Percentiles rank a stretch among this genome's conserved stretches.
These are phyloP conservation scores for Watsonalla cultraria DNA, from an alignment of 2,888 invertebrate genomes.

Conservation along the genomic window DNA sequence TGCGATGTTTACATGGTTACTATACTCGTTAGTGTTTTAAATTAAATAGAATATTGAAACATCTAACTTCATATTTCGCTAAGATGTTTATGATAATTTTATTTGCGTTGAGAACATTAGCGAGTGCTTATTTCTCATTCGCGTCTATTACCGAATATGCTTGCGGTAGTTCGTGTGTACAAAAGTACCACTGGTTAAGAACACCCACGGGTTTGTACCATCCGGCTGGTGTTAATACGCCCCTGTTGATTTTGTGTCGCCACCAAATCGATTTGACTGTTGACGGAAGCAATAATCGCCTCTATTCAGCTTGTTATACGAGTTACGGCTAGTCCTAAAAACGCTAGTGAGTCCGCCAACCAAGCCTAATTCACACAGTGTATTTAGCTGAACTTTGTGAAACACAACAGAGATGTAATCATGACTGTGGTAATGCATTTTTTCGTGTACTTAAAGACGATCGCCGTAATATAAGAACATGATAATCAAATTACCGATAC, in stretches of 20 bases:
- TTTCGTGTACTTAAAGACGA: conserved; percentile 65
- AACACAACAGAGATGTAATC: conserved; percentile 69
- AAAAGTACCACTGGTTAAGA: conserved; percentile 62
- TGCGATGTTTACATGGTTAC: background rate
- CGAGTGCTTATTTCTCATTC: conserved; percentile 33
- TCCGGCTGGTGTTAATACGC: conserved; percentile 69
- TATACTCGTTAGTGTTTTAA: conserved; percentile 4
- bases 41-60: conserved; percentile 3
- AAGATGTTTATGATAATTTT: conserved; percentile 11
- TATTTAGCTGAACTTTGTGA: conserved; percentile 74
- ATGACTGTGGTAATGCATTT: conserved; percentile 70
- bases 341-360: conserved; percentile 34
- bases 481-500: conserved; percentile 71
- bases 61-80: background rate
- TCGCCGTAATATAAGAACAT: conserved; percentile 40
- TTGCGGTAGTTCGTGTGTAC: conserved; percentile 54
- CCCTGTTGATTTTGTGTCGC: conserved; percentile 65
- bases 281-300: conserved; percentile 41
- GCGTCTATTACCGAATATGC: conserved; percentile 52
- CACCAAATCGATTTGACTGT: conserved; percentile 40
- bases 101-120: conserved; percentile 17
- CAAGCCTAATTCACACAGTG: conserved; percentile 68
- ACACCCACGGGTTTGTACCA: conserved; percentile 70
- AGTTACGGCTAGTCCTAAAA: conserved; percentile 17
- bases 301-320: conserved; percentile 39